Evolutionary conservation across 2,797 vertebrate species (phyloP), one percentile per base, ranked within the genome.

Genomic region (Oryzias sinensis): DNA sequence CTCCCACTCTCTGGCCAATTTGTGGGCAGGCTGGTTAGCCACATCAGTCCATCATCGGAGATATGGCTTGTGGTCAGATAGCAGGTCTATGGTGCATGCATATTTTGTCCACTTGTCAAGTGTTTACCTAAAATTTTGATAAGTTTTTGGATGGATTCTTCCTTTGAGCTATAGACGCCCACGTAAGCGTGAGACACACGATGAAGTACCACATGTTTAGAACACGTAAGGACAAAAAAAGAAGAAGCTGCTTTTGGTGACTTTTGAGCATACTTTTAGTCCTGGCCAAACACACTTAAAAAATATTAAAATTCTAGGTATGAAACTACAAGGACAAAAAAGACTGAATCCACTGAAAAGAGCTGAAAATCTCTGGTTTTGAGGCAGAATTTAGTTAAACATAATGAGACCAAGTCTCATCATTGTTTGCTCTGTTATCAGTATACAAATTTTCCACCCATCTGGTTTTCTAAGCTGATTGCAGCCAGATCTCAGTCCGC

Each of bases 71-170:
- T 62, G 82, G 84, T 83, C 59, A 91, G 88, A 90, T 89, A 90
- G 84, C 75, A 80, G 73, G 80, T 68, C 86, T 84, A 84, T 81
- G 83, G 81, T 56, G 74, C 88, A 88, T n/a, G n/a, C 80, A 88
- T 88, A 83, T 90, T 91, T 89, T 89, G 88, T 88, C 88, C 87
- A 89, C 83, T 87, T 87, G 88, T 88, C 87, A 85, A n/a, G n/a
- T 92, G 90, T 92, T 92, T 92, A 91, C 88, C 89, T 88, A 88
- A 77, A 91, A 89, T n/a, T n/a, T n/a, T 85, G 90, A 91, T 91
- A 91, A 92, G 89, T 77, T 74, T 83, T 90, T n/a, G n/a, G 89
- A 89, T 91, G 89, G 89, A 90, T 91, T 81, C 83, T 74, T n/a
- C n/a, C 72, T 70, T 48, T 65, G 49, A 85, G 74, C 81, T 81